These are phyloP conservation scores for Anas flavirostris DNA, from an alignment of 2,797 vertebrate species.

Conservation along the genomic window DNA sequence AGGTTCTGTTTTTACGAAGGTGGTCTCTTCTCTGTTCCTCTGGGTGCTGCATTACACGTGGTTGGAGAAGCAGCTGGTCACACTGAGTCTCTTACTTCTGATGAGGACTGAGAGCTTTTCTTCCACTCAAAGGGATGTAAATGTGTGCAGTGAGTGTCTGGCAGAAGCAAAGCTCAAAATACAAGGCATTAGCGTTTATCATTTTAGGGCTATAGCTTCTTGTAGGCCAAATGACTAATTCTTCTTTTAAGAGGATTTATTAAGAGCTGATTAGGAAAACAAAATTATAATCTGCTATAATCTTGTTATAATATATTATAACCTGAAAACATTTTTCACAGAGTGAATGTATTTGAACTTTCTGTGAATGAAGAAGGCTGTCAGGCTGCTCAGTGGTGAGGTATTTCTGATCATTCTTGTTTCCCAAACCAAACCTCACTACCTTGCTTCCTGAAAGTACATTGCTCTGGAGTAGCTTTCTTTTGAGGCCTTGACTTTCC, in stretches of 20 bases:
- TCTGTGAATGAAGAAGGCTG: not conserved
- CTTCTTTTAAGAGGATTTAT: conserved; percentile 33
- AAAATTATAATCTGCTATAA: conserved; percentile 13
- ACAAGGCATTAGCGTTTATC: not conserved
- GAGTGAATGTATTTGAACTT: not conserved
- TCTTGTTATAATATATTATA: conserved; percentile 14
- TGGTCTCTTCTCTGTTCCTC: accelerated
- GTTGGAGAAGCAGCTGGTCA: not conserved
- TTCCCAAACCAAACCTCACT: not conserved
- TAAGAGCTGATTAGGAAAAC: not conserved
- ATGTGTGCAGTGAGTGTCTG: not conserved
- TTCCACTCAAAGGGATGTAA: not conserved
- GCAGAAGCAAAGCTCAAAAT: not conserved
- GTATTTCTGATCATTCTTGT: not conserved
- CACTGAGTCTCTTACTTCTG: not conserved
- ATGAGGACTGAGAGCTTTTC: not conserved
- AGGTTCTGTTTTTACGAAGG: not conserved
- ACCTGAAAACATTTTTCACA: not conserved
- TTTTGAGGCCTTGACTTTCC: not conserved
- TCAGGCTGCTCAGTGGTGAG: not conserved
- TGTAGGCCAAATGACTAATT: conserved; percentile 5
- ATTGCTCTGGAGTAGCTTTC: not conserved
- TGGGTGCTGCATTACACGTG: accelerated
- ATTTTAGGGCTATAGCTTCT: not conserved
- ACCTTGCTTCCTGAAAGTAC: not conserved